Base-by-base conservation (phyloP, 2,113 vertebrate species). In the Eclectus roratus region DNA sequence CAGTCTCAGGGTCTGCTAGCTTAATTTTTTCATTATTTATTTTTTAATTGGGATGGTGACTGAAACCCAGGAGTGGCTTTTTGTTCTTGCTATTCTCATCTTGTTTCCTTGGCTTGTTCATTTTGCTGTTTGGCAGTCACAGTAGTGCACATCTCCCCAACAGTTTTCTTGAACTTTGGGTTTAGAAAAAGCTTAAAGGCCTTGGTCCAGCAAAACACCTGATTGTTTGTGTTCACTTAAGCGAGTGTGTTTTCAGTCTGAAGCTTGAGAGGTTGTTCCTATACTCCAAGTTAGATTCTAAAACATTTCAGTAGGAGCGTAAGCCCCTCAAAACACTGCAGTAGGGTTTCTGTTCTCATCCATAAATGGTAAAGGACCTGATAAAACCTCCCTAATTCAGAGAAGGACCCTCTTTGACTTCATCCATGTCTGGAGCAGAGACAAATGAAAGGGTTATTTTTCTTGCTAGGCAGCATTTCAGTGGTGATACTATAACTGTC, bases 381-480 rank as follows among this genome's bases (percentile, higher is more conserved):
- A 65, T 16, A 43, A 94, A 85, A 78, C 12, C 37, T 85, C 35
- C 33, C 31, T 68, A 50, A 55, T n/a, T 80, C 43, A 44, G 39
- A 0, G 13, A 90, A 90, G 37, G 47, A 27, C 33, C 70, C 19
- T 56, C 33, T 50, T 68, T 85, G 27, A 61, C 47, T 94, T 94
- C 47, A 52, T 23, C 17, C 0, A 0, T 10, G 19, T 35, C 56
- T 78, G 77, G 83, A 84, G 78, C 53, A 71, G 44, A 85, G 61
- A 60, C 35, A 96, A 84, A 91, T 43, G 74, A 43, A 80, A 44
- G 39, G n/a, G 23, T 25, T 90, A 55, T 95, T 70, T 97, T 85
- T 93, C 71, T 72, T 76, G 55, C 41, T 44, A 60, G 71, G 55
- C 21, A 64, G 43, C 39, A 60, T 77, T 92, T 97, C 65, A 83